phyloP scores from a whole-genome alignment of 2,113 vertebrate species.

The Coptodon bakossiorum region DNA sequence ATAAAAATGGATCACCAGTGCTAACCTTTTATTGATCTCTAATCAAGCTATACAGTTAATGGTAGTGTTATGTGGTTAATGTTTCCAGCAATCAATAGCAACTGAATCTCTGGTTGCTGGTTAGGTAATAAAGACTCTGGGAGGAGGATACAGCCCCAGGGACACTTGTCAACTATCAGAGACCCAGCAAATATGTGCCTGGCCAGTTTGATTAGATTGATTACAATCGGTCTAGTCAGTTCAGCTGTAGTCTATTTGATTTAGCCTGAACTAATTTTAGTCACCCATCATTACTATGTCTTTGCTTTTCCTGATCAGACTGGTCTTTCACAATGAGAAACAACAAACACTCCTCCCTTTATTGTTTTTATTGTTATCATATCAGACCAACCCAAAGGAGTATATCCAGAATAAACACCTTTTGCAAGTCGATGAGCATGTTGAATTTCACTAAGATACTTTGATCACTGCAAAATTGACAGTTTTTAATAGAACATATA shows the following conservation, averaged over 20 bases:
- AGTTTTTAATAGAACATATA: not conserved
- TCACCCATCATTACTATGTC: not conserved
- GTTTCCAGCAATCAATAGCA: not conserved
- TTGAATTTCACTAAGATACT: not conserved
- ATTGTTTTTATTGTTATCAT: not conserved
- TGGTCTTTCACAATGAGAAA: not conserved
- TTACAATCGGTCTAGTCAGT: slow-evolving; percentile 20
- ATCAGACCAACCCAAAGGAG: not conserved
- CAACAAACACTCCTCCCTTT: not conserved
- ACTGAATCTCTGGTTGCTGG: not conserved
- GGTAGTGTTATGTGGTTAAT: not conserved
- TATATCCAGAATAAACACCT: not conserved
- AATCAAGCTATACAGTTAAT: not conserved
- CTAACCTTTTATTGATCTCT: not conserved
- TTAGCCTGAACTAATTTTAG: slow-evolving; percentile 7
- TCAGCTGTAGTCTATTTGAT: not conserved
- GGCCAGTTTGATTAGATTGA: slow-evolving; percentile 14
- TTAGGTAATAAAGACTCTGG: slow-evolving; percentile 2
- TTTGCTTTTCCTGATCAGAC: not conserved
- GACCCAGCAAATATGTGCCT: not conserved
- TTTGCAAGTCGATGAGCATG: not conserved
- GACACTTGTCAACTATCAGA: not conserved
- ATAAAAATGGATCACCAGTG: not conserved
- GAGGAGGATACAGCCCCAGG: not conserved
- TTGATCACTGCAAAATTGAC: not conserved